Conservation (phyloP, 2,888 invertebrate species). For the Geophilus truncorum region DNA sequence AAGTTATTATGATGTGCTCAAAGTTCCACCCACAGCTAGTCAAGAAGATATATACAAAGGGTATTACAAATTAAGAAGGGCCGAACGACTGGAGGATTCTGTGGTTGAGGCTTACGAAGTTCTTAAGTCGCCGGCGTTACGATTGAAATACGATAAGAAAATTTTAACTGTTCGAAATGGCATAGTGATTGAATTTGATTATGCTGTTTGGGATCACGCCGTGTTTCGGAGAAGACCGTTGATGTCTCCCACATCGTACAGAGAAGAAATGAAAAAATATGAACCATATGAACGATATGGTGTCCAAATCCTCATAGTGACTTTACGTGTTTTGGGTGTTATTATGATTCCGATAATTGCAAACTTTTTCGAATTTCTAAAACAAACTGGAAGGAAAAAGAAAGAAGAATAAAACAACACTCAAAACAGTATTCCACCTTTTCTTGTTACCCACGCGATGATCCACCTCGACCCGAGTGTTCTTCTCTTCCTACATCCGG, state of each 20-base stretch:
- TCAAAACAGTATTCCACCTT: too few relatives aligned
- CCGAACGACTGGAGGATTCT: slow-evolving; percentile 78
- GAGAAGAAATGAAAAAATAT: background rate
- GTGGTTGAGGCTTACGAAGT: slow-evolving; percentile 82
- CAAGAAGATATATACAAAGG: slow-evolving; percentile 79
- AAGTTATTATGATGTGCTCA: slow-evolving; percentile 61
- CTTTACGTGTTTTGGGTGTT: background rate
- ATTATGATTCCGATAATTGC: too few relatives aligned
- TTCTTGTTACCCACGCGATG: too few relatives aligned
- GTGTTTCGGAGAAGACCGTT: background rate
- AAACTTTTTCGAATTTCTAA: too few relatives aligned
- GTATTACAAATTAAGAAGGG: slow-evolving; percentile 78
- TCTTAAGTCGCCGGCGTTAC: slow-evolving; percentile 62
- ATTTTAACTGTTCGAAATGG: background rate
- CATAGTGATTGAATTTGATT: background rate
- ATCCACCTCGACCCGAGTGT: too few relatives aligned
- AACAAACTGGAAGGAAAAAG: too few relatives aligned
- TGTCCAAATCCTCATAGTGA: background rate
- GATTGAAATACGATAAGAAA: slow-evolving; percentile 77
- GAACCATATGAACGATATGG: background rate
- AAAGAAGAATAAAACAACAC: too few relatives aligned
- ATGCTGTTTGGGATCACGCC: background rate
- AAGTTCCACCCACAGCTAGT: slow-evolving; percentile 66
- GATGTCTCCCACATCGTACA: background rate
- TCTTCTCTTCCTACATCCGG: too few relatives aligned